Conservation (phyloP, 2,888 invertebrate species). For the Melanchra persicariae region DNA sequence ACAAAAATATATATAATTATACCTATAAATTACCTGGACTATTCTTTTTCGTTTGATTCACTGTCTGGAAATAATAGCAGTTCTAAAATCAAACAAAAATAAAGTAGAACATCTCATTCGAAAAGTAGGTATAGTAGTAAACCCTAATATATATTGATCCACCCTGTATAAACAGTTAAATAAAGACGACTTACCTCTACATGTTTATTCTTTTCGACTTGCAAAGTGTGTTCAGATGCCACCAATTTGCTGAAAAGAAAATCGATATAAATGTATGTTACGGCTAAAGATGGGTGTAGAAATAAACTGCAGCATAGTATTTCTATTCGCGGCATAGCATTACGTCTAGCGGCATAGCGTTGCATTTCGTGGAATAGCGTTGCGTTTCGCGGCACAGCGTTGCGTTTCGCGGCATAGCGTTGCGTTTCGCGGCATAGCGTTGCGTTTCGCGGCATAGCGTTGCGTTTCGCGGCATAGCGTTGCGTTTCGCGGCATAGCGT, state of each 20-base stretch:
- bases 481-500: no score
- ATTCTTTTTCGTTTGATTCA: slow-evolving; percentile 42
- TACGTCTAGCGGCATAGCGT: no score
- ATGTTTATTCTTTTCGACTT: slow-evolving; percentile 39
- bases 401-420: no score
- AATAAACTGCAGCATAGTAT: no score
- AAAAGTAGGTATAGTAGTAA: background rate
- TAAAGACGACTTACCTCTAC: slow-evolving; percentile 33
- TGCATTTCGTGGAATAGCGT: no score
- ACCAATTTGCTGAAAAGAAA: slow-evolving; percentile 35
- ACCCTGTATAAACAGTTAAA: background rate
- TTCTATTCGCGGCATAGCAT: no score
- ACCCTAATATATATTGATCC: background rate
- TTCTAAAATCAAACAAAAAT: slow-evolving; percentile 34
- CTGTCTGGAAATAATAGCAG: slow-evolving; percentile 42
- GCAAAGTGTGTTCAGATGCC: slow-evolving; percentile 31
- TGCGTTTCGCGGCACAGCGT: no score
- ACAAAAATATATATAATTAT: background rate
- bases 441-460: no score
- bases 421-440: no score
- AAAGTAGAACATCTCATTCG: background rate
- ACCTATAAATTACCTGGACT: slow-evolving; percentile 69
- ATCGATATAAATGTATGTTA: background rate
- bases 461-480: no score
- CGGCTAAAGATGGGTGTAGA: no score